phyloP scores from a whole-genome alignment of 2,888 invertebrate genomes.

The Trachelus iudaicus region DNA sequence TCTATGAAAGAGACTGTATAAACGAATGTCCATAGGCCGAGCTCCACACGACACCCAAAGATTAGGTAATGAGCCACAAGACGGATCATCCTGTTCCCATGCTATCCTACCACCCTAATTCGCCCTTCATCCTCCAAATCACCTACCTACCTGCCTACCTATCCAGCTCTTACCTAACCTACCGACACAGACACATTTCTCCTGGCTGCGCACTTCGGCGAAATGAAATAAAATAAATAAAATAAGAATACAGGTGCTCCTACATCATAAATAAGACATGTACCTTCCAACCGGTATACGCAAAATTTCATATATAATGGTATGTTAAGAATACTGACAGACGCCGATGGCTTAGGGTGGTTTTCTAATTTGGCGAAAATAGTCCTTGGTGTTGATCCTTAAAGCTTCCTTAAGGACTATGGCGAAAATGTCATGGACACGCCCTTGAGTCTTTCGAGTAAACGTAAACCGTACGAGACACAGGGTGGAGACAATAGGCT shows the following conservation, averaged over 20 bases:
- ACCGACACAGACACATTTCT: not conserved
- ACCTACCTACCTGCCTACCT: slow-evolving; percentile 12
- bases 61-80: slow-evolving; percentile 41
- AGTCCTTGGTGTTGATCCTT: not conserved
- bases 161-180: not conserved
- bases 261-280: not conserved
- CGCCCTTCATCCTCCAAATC: slow-evolving; percentile 15
- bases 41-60: slow-evolving; percentile 32
- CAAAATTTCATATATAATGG: not conserved
- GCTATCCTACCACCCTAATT: slow-evolving; percentile 27
- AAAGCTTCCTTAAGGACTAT: not conserved
- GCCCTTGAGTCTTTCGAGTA: slow-evolving; percentile 3
- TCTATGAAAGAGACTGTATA: not conserved
- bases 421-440: not conserved
- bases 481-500: not conserved
- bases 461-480: slow-evolving; percentile 1
- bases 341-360: not conserved
- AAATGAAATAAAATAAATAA: slow-evolving; percentile 6
- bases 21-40: slow-evolving; percentile 6
- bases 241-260: not conserved
- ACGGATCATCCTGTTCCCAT: slow-evolving; percentile 39
- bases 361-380: not conserved
- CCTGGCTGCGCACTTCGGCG: slow-evolving; percentile 5
- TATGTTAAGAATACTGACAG: not conserved
- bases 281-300: not conserved